These are phyloP conservation scores for Siniperca scherzeri DNA, from an alignment of 2,797 vertebrate species.

Conservation along the genomic window DNA sequence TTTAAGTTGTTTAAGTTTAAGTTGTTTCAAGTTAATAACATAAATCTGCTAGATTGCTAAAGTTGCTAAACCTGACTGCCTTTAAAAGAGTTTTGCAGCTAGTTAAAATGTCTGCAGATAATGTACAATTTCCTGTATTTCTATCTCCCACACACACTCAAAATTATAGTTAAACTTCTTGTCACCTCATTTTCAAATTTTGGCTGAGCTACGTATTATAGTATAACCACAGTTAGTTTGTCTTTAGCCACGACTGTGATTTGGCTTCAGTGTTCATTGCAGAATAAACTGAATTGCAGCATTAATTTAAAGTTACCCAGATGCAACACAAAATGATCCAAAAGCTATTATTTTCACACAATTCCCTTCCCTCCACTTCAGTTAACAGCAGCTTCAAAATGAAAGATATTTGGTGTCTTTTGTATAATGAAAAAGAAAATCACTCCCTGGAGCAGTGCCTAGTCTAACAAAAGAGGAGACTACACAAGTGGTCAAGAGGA, in stretches of 20 bases:
- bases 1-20: no score
- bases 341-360: not conserved
- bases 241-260: constrained; percentile 8
- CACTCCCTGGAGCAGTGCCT: constrained; percentile 10
- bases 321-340: not conserved
- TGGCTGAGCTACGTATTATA: constrained; percentile 7
- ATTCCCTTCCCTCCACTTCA: not conserved
- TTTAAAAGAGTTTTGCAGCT: not conserved
- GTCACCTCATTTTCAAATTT: constrained; percentile 4
- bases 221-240: constrained; percentile 1
- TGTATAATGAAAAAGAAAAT: constrained; percentile 7
- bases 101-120: constrained; percentile 1
- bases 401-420: not conserved
- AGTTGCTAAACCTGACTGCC: not conserved
- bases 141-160: constrained; percentile 9
- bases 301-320: not conserved
- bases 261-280: not conserved
- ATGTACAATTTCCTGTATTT: not conserved
- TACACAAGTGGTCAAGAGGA: constrained; percentile 37
- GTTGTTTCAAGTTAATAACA: not conserved
- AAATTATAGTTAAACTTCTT: not conserved
- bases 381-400: not conserved
- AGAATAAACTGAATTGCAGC: constrained; percentile 2
- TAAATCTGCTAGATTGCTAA: not conserved
- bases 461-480: constrained; percentile 35